Percentiles rank a stretch among this genome's conserved stretches.
These are phyloP conservation scores for Tokudaia tokunoshimensis DNA, from an alignment of 2,797 vertebrate species.

Conservation along the genomic window DNA sequence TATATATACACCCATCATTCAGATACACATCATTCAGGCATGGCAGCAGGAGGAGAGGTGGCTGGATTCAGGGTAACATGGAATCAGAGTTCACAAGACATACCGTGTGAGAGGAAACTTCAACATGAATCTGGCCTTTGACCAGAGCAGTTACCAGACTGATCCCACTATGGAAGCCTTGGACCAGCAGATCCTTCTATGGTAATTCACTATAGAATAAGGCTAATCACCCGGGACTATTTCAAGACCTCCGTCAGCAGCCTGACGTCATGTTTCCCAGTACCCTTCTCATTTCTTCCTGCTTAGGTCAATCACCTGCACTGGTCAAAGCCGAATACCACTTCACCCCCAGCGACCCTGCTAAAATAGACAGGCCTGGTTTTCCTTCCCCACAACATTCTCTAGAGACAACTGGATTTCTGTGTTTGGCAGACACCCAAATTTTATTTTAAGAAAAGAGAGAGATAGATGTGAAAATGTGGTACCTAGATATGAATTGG, in stretches of 20 bases:
- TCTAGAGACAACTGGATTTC: background rate
- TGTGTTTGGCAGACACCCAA: background rate
- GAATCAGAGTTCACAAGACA: background rate
- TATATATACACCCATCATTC: background rate
- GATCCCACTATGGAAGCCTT: background rate
- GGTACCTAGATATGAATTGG: background rate
- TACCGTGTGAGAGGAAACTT: background rate
- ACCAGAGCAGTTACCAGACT: background rate
- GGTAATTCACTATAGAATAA: background rate
- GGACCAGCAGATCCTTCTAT: background rate
- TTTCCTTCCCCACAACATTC: background rate
- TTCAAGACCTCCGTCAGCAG: background rate
- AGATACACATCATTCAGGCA: background rate
- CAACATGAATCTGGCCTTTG: background rate
- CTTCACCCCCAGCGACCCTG: background rate
- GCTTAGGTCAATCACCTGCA: background rate
- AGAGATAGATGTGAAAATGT: background rate
- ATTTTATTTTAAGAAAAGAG: conserved; percentile 6
- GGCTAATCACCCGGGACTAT: background rate
- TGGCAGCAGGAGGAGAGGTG: background rate
- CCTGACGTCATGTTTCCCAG: background rate
- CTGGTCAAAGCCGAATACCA: background rate
- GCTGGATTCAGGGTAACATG: background rate
- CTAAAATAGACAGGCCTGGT: background rate
- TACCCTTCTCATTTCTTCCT: background rate